A percentile compares a stretch with the other conserved stretches of the same genome.
phyloP scores from a whole-genome alignment of 92 coral and sea anemone species.

The Chrysogorgia sp. region DNA sequence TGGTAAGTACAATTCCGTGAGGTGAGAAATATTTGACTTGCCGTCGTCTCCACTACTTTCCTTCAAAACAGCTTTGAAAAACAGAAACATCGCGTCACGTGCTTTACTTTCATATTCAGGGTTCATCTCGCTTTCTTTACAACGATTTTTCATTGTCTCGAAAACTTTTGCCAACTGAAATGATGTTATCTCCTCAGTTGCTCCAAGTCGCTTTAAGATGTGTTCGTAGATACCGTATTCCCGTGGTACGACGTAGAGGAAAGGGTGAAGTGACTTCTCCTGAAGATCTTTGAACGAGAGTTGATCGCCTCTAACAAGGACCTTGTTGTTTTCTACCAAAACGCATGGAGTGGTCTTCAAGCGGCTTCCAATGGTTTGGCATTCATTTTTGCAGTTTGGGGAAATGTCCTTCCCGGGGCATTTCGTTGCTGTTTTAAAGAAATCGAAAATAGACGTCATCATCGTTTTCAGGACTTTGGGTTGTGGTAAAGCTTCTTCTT shows the following conservation, averaged over 20 bases:
- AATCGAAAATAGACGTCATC: constrained; percentile 67
- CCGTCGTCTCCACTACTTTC: constrained; percentile 4
- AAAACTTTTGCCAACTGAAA: constrained; percentile 43
- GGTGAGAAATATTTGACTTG: constrained; percentile 50
- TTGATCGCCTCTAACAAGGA: constrained; percentile 47
- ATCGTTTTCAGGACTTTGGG: constrained; percentile 8
- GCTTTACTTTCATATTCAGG: constrained; percentile 43
- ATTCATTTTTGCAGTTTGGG: constrained; percentile 27
- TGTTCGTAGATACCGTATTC: constrained; percentile 38
- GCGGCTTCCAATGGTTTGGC: constrained; percentile 33
- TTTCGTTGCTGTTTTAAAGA: constrained; percentile 32
- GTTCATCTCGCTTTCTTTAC: constrained; percentile 21
- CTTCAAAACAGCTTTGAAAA: constrained; percentile 37
- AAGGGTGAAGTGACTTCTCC: constrained; percentile 52
- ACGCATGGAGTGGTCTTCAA: constrained; percentile 57
- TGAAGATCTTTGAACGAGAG: constrained; percentile 35
- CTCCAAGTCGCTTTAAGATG: constrained; percentile 45
- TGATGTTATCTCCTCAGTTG: constrained; percentile 38
- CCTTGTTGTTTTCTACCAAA: constrained; percentile 48
- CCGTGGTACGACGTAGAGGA: constrained; percentile 50
- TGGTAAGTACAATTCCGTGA: constrained; percentile 79
- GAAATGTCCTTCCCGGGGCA: background rate
- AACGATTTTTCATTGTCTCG: constrained; percentile 32
- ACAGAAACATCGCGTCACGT: constrained; percentile 33
- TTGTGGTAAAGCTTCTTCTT: constrained; percentile 13